Evolutionary conservation across 2,888 invertebrate species (phyloP).

Genomic region (Cetonia aurata): DNA sequence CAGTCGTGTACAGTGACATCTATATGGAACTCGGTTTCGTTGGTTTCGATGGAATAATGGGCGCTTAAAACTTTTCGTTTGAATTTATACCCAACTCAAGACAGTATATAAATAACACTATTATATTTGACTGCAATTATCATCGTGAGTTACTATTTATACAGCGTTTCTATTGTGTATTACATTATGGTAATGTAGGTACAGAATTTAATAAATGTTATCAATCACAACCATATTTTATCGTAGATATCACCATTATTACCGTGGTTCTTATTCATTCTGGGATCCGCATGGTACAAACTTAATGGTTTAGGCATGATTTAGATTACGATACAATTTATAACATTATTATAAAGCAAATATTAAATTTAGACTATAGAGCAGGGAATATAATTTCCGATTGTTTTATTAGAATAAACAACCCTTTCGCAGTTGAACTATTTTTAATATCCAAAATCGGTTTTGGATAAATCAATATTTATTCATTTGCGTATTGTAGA

Average conservation of each 20-base stretch:
- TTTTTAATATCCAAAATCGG: too few relatives aligned
- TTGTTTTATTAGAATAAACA: neutral
- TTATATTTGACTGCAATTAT: constrained; percentile 36
- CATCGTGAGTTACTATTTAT: constrained; percentile 41
- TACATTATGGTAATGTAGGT: constrained; percentile 9
- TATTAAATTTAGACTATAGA: constrained; percentile 9
- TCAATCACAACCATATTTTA: constrained; percentile 27
- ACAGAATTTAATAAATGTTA: constrained; percentile 32
- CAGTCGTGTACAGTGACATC: constrained; percentile 32
- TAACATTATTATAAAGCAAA: neutral
- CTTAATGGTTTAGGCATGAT: constrained; percentile 21
- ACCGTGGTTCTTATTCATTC: constrained; percentile 1
- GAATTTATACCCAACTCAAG: constrained; percentile 41
- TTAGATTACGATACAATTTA: constrained; percentile 20
- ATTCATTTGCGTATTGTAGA: too few relatives aligned
- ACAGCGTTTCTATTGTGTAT: constrained; percentile 35
- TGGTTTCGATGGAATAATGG: constrained; percentile 5
- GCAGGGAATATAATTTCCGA: neutral
- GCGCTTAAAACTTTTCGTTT: constrained; percentile 31
- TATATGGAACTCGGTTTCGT: too few relatives aligned
- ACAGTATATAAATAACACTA: constrained; percentile 43
- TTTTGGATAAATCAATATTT: too few relatives aligned
- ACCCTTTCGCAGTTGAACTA: neutral
- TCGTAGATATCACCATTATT: neutral
- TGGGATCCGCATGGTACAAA: constrained; percentile 27